Evolutionary conservation across 1,140 invertebrate genomes (phyloP), one percentile per base, ranked within the genome.

Genomic region (Akabosia matsudoensis): DNA sequence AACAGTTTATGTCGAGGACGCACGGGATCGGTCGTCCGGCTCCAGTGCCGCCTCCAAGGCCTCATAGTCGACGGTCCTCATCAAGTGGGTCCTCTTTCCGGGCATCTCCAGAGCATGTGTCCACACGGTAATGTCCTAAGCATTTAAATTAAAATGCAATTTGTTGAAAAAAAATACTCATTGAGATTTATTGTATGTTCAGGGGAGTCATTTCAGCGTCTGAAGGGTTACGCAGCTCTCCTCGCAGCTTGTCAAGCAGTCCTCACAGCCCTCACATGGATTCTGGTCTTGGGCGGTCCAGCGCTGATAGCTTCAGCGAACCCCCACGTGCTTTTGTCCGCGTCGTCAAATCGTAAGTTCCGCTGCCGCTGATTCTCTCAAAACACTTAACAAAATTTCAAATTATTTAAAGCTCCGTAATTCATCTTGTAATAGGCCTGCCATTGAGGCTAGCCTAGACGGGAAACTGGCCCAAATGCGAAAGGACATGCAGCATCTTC

Each of bases 311-410:
- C 56, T 79, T 78, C 34, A 81, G 78, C 45, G 70, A 72, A 28
- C 37, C 64, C 16, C 78, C 78, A 67, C 67, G 78, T 45, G 78
- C 80, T n/a, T 81, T 81, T 73, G 80, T 81, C 24, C 18, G 80
- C n/a, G 78, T 79, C 31, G 78, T 81, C 18, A 81, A 81, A 71
- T 79, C 80, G 80, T 81, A 78, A 79, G 79, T 74, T 4, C n/a
- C n/a, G n/a, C n/a, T n/a, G n/a, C n/a, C n/a, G n/a, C n/a, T n/a
- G n/a, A n/a, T n/a, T n/a, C n/a, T n/a, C n/a, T n/a, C n/a, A n/a
- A n/a, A n/a, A n/a, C n/a, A n/a, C n/a, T n/a, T n/a, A n/a, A n/a
- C n/a, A 45, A 45, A 45, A 45, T 45, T 10, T 45, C 7, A 45
- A 10, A 45, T 45, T 45, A 45, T 45, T 45, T n/a, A n/a, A n/a